Percentiles rank a stretch among this genome's conserved stretches.
Evolutionary conservation across 2,113 vertebrate species (phyloP).

Genomic region (Equus quagga): DNA sequence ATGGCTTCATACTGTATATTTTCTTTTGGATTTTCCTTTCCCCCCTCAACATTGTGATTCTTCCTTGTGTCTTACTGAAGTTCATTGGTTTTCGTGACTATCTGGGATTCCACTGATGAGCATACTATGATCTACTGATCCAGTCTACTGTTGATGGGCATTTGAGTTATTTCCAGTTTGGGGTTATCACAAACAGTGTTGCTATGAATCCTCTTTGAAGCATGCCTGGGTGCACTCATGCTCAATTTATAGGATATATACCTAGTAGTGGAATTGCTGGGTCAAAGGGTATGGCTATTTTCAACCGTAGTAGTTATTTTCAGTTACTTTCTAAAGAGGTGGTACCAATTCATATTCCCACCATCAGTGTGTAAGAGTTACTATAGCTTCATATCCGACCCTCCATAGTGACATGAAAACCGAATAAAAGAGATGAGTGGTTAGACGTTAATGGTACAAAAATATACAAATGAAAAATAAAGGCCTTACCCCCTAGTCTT

Average conservation of each 20-base stretch:
- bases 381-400: background rate
- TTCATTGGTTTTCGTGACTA: background rate
- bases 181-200: background rate
- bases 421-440: background rate
- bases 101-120: background rate
- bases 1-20: fast-evolving
- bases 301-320: background rate
- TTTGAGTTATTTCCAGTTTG: background rate
- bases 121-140: too few species aligned
- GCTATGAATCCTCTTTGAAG: background rate
- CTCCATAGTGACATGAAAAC: background rate
- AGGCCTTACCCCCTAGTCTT: background rate
- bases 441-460: background rate
- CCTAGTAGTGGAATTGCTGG: background rate
- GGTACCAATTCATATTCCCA: background rate
- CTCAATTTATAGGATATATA: too few species aligned
- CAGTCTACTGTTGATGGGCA: too few species aligned
- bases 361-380: background rate
- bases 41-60: background rate
- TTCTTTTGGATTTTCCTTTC: background rate
- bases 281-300: background rate
- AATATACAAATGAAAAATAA: background rate
- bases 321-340: background rate
- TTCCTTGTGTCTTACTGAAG: too few species aligned
- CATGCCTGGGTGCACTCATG: background rate